Percentiles rank a stretch among this genome's conserved stretches.
These are phyloP conservation scores for Cepphus grylle DNA, from an alignment of 2,113 vertebrate species.

Conservation along the genomic window DNA sequence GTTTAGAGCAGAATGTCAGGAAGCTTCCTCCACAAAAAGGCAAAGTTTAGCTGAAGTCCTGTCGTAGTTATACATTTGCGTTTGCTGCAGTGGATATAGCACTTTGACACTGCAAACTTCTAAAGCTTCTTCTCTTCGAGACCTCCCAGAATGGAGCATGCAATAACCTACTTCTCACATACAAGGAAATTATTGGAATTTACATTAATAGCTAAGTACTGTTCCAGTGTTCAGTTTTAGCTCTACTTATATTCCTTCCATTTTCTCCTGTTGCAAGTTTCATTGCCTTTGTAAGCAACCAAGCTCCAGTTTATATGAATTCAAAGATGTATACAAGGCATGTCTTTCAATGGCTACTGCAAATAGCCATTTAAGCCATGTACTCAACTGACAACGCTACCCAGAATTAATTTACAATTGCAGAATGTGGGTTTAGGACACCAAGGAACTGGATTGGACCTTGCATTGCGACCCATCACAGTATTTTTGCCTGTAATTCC, in stretches of 20 bases:
- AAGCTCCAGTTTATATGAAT: background rate
- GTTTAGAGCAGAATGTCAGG: background rate
- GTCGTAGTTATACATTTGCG: background rate
- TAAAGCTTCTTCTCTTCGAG: background rate
- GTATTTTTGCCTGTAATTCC: background rate
- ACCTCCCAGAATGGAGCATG: background rate
- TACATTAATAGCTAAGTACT: background rate
- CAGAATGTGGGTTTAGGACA: background rate
- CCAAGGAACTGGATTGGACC: background rate
- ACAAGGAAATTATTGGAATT: background rate
- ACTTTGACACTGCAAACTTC: background rate
- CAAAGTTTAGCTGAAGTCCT: background rate
- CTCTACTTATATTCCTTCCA: background rate
- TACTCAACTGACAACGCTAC: background rate
- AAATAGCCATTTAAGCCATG: background rate
- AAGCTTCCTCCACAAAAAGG: background rate
- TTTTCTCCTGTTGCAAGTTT: background rate
- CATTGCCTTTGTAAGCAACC: background rate
- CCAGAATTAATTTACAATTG: background rate
- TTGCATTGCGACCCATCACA: too few relatives aligned
- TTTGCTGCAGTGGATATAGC: background rate
- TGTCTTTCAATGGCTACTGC: background rate
- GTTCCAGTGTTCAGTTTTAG: background rate
- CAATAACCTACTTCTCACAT: background rate
- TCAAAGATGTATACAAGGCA: background rate